A percentile compares a stretch with the other conserved stretches of the same genome.
Evolutionary conservation across 2,797 vertebrate species (phyloP).

Genomic region (Crax fasciolata): DNA sequence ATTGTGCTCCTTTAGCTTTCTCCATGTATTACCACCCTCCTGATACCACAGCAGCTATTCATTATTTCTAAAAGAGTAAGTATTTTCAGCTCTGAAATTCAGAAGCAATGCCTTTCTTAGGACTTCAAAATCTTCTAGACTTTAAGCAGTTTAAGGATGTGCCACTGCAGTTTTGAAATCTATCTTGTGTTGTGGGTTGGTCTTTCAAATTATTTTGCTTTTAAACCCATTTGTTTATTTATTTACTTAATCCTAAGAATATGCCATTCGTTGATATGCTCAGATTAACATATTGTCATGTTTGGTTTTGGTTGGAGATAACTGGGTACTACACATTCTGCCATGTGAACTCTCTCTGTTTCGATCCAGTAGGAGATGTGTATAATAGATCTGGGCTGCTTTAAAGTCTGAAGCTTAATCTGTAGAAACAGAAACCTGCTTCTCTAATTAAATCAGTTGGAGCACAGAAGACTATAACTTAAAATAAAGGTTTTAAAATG

Average conservation of each 20-base stretch:
- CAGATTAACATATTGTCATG: neutral
- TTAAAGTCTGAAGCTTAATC: neutral
- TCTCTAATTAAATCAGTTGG: neutral
- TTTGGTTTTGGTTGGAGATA: neutral
- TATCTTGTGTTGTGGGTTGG: neutral
- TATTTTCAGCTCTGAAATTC: neutral
- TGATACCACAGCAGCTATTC: neutral
- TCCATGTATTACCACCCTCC: fast-evolving
- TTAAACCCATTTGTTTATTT: neutral
- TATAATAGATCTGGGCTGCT: neutral
- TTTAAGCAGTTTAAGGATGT: neutral
- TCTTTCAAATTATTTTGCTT: neutral
- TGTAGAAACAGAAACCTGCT: neutral
- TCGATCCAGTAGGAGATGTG: neutral
- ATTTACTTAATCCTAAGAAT: neutral
- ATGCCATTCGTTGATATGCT: neutral
- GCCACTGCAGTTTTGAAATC: neutral
- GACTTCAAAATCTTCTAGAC: neutral
- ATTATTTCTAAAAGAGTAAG: neutral
- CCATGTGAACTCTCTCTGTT: neutral
- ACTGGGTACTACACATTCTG: neutral
- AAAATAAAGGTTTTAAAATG: neutral
- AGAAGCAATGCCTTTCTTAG: neutral
- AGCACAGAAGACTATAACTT: neutral
- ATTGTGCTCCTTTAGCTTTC: neutral